Evolutionary conservation across 2,888 invertebrate genomes (phyloP).

Genomic region (Charanyca ferruginea): DNA sequence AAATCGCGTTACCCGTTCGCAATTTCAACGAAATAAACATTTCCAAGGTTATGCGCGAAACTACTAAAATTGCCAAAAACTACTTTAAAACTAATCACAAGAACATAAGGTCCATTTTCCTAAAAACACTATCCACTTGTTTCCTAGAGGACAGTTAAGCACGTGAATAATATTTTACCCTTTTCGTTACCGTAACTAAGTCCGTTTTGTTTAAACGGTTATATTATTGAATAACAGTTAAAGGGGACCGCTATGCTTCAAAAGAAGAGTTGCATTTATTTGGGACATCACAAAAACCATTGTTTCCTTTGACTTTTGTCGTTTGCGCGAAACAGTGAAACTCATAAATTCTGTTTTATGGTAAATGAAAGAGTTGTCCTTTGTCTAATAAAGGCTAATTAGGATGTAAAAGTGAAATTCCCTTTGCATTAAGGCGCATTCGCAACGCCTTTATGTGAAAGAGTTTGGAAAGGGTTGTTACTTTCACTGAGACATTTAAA

Average conservation of each 20-base stretch:
- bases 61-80: not conserved
- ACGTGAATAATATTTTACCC: slow-evolving; percentile 79
- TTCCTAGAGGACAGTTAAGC: slow-evolving; percentile 62
- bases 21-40: slow-evolving; percentile 75
- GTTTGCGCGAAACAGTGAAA: slow-evolving; percentile 77
- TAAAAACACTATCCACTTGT: slow-evolving; percentile 4
- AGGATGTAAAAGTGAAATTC: slow-evolving; percentile 89
- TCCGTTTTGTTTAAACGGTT: slow-evolving; percentile 80
- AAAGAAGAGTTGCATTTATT: slow-evolving; percentile 88
- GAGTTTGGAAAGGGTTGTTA: slow-evolving; percentile 74
- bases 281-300: slow-evolving; percentile 74
- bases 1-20: slow-evolving; percentile 79
- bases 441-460: slow-evolving; percentile 77
- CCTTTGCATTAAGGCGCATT: slow-evolving; percentile 75
- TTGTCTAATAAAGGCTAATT: slow-evolving; percentile 84
- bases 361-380: slow-evolving; percentile 75
- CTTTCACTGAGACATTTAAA: slow-evolving; percentile 83
- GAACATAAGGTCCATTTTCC: slow-evolving; percentile 49
- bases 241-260: slow-evolving; percentile 85
- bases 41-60: slow-evolving; percentile 63
- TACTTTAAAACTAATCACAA: not conserved
- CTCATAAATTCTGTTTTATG: slow-evolving; percentile 83
- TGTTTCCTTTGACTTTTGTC: slow-evolving; percentile 74
- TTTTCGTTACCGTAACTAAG: slow-evolving; percentile 84
- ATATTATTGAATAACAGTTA: slow-evolving; percentile 75